These are phyloP conservation scores for Pseudococcus viburni DNA, from an alignment of 2,888 invertebrate genomes.

Conservation along the genomic window DNA sequence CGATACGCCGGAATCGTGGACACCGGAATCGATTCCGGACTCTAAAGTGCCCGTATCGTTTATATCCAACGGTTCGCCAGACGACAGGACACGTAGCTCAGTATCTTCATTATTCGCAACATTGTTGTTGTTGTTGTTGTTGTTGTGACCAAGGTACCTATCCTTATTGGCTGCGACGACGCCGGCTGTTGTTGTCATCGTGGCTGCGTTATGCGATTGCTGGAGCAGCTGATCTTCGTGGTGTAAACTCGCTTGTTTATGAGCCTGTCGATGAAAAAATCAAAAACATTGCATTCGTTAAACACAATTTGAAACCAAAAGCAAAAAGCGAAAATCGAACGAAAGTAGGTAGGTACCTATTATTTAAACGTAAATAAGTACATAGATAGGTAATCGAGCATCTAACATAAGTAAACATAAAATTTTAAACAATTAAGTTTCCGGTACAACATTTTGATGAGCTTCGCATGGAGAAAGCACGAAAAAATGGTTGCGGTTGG, in stretches of 20 bases:
- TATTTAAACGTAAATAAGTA: too few species aligned
- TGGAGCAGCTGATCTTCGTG: neutral
- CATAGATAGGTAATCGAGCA: too few species aligned
- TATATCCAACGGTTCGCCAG: neutral
- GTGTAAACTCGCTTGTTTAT: slow-evolving; percentile 16
- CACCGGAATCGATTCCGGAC: slow-evolving; percentile 56
- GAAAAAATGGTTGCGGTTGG: too few species aligned
- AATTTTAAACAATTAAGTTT: too few species aligned
- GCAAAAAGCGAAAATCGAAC: too few species aligned
- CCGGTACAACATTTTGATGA: too few species aligned
- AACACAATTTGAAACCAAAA: neutral
- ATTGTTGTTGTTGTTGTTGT: slow-evolving; percentile 20
- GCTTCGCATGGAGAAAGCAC: too few species aligned
- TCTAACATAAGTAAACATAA: too few species aligned
- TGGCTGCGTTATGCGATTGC: neutral
- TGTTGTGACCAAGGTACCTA: neutral
- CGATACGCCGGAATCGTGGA: slow-evolving; percentile 55
- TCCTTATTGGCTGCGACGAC: neutral
- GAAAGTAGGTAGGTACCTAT: too few species aligned
- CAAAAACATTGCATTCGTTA: neutral
- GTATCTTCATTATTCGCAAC: neutral
- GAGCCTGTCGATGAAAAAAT: neutral
- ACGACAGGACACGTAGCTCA: neutral
- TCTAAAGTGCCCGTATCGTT: slow-evolving; percentile 17
- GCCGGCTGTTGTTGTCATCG: neutral